A percentile compares a stretch with the other conserved stretches of the same genome.
Evolutionary conservation across 2,888 invertebrate species (phyloP).

Genomic region (Leucoptera coffeella): DNA sequence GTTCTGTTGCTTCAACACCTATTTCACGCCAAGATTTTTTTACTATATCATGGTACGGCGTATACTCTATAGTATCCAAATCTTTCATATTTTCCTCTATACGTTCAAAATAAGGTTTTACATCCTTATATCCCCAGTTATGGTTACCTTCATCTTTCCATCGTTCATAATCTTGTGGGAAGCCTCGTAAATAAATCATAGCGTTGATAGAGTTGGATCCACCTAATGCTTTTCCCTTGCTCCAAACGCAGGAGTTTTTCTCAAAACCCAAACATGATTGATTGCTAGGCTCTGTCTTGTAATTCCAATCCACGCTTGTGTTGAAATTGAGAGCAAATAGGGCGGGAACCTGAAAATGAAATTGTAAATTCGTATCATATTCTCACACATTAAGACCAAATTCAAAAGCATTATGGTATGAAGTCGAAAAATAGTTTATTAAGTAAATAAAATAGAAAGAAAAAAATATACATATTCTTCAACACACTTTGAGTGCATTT

Average conservation of each 20-base stretch:
- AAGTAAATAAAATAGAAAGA: no score
- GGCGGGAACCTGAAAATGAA: conserved; percentile 19
- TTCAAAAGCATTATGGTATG: no score
- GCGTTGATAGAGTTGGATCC: conserved; percentile 57
- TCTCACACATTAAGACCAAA: no score
- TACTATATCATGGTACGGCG: conserved; percentile 14
- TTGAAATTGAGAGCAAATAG: conserved; percentile 18
- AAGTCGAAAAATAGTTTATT: no score
- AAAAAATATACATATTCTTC: no score
- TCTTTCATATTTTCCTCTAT: conserved; percentile 21
- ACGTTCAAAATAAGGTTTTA: conserved; percentile 29
- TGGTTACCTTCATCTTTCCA: conserved; percentile 49
- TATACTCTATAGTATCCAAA: conserved; percentile 6
- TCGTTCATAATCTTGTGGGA: conserved; percentile 41
- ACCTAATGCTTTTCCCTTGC: conserved; percentile 59
- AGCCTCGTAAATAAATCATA: conserved; percentile 57
- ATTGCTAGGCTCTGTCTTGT: conserved; percentile 29
- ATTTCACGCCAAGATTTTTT: conserved; percentile 26
- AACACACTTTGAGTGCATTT: no score
- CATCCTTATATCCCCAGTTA: conserved; percentile 48
- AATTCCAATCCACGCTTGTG: conserved; percentile 45
- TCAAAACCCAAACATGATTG: conserved; percentile 23
- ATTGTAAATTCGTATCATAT: no score
- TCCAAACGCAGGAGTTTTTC: conserved; percentile 41
- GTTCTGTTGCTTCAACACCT: conserved; percentile 13